These are phyloP conservation scores for Tiaroga cobitis DNA, from an alignment of 2,797 vertebrate genomes.

Conservation along the genomic window DNA sequence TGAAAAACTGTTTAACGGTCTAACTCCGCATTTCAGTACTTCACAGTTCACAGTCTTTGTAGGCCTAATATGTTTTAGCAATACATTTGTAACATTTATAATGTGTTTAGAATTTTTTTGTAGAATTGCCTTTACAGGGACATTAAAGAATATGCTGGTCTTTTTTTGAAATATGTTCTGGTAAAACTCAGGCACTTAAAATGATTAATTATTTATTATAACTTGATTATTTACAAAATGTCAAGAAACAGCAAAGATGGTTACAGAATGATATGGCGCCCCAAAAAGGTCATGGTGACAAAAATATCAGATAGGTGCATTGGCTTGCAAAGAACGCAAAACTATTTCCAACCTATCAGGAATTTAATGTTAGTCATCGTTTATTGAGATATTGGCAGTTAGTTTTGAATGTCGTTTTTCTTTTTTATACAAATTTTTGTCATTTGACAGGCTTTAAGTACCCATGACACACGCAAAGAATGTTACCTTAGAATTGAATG, in stretches of 20 bases:
- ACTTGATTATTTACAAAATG: slow-evolving; percentile 10
- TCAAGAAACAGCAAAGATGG: background rate
- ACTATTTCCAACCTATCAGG: background rate
- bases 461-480: too few relatives aligned
- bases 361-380: background rate
- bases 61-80: too few relatives aligned
- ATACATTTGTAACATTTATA: too few relatives aligned
- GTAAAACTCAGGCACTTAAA: background rate
- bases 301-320: background rate
- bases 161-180: background rate
- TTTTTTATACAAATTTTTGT: too few relatives aligned
- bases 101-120: too few relatives aligned
- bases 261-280: background rate
- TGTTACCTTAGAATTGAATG: too few relatives aligned
- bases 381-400: background rate
- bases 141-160: background rate
- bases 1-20: too few relatives aligned
- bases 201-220: background rate
- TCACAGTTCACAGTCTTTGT: too few relatives aligned
- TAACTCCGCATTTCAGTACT: too few relatives aligned
- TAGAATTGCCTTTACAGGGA: too few relatives aligned
- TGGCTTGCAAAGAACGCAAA: background rate
- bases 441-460: too few relatives aligned
- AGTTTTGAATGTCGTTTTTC: background rate
- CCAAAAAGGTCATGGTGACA: background rate